Percentiles rank a stretch among this genome's conserved stretches.
Evolutionary conservation across 2,797 vertebrate genomes (phyloP).

Genomic region (Acanthurus leucopareius): DNA sequence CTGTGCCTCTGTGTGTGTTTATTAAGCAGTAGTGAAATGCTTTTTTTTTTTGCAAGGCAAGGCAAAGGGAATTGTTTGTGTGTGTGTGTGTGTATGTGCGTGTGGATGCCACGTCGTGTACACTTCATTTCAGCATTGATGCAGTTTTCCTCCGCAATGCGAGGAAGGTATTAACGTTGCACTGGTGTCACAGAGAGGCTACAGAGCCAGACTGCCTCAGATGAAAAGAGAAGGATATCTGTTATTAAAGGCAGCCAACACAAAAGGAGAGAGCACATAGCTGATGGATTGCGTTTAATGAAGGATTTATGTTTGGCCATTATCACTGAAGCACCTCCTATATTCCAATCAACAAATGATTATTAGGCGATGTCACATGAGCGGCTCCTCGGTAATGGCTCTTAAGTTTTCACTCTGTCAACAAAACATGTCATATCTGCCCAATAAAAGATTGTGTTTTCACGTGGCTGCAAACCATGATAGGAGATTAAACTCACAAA

Average conservation of each 20-base stretch:
- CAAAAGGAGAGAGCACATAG: conserved; percentile 20
- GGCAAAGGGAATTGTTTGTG: conserved; percentile 44
- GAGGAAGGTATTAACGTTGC: conserved; percentile 57
- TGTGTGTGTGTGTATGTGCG: conserved; percentile 32
- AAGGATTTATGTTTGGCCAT: conserved; percentile 68
- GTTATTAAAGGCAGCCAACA: conserved; percentile 54
- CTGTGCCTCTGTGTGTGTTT: conserved; percentile 68
- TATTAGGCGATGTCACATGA: conserved; percentile 60
- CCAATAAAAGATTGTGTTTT: conserved; percentile 40
- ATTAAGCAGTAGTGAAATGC: conserved; percentile 64
- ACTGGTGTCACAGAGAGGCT: conserved; percentile 62
- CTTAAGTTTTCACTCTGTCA: conserved; percentile 54
- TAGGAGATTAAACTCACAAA: conserved; percentile 46
- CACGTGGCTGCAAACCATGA: conserved; percentile 41
- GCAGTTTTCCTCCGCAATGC: conserved; percentile 44
- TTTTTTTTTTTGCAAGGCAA: conserved; percentile 48
- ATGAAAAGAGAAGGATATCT: conserved; percentile 63
- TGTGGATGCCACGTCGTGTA: conserved; percentile 42
- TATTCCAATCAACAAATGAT: conserved; percentile 70
- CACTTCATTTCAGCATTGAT: conserved; percentile 61
- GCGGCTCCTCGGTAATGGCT: conserved; percentile 57
- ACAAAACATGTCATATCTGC: conserved; percentile 50
- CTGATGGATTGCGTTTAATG: conserved; percentile 63
- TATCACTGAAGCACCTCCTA: conserved; percentile 62
- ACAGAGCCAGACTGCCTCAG: conserved; percentile 45